Base-by-base conservation (phyloP, 2,888 invertebrate genomes). In the Dryobotodes eremita region DNA sequence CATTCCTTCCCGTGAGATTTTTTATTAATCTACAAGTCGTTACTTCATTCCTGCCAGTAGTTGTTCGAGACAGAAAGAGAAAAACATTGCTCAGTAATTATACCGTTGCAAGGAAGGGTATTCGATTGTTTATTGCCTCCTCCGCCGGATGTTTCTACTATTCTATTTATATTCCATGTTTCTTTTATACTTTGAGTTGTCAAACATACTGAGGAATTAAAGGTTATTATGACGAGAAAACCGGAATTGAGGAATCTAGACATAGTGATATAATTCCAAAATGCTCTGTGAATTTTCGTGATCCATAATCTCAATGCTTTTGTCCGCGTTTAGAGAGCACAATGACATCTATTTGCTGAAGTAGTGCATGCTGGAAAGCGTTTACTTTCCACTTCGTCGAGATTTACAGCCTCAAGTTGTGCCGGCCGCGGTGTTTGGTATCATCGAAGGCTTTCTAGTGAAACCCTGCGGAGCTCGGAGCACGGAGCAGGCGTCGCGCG, bases 71-170 rank as follows among this genome's bases (percentile, higher is more conserved):
- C 86, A 90, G 89, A 91, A 90, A 91, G 91, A 90, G 91, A 91
- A 89, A 91, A 91, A 91, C 85, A 81, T 79, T 86, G 88, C 87
- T 86, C 85, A 80, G 92, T 94, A 94, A 95, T 95, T 95, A 95
- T 94, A 92, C 93, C 90, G 91, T 91, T 92, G 92, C 92, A 91
- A 90, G 90, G 92, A 92, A 93, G 92, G 93, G 93, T 91, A 90
- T 93, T 94, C 94, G 93, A 95, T 95, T 95, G 94, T 95, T 95
- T 95, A 95, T 96, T 94, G 94, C 93, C 89, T 94, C 93, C 91
- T 90, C 89, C 89, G 90, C 92, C 94, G 95, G 95, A 96, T 95
- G 95, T 94, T 93, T 92, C 93, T 90, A 90, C 82, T 89, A 83
- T 86, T 81, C 88, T 89, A 89, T 90, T 89, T 89, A 81, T 90